phyloP scores from a whole-genome alignment of 1,140 invertebrate genomes.

The Battus philenor region DNA sequence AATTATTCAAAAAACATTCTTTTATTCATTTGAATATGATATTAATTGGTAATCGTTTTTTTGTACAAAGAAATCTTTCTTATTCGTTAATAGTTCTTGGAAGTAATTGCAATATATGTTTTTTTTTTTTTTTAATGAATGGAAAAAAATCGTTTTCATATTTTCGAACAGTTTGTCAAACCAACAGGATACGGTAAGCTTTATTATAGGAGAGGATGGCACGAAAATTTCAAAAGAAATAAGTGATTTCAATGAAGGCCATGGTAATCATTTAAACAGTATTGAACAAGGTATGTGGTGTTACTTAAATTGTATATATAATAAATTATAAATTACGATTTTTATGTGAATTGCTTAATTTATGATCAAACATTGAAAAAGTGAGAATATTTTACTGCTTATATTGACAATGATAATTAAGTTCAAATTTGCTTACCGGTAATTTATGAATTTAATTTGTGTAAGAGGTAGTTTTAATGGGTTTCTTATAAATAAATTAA shows the following conservation, averaged over 20 bases:
- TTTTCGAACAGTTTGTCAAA: neutral
- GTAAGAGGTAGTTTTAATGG: too few species aligned
- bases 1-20: neutral
- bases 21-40: too few species aligned
- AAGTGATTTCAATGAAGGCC: too few species aligned
- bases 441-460: too few species aligned
- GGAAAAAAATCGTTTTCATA: neutral
- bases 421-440: too few species aligned
- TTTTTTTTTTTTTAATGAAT: neutral
- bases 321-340: too few species aligned
- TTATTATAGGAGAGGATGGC: neutral
- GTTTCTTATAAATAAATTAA: too few species aligned
- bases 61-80: neutral
- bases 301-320: too few species aligned
- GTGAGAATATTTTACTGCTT: too few species aligned
- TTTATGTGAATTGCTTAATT: too few species aligned
- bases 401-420: too few species aligned
- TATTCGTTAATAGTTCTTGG: neutral
- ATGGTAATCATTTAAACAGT: neutral
- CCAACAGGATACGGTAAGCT: neutral
- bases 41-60: neutral
- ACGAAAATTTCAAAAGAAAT: neutral
- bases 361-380: too few species aligned
- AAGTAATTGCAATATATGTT: neutral
- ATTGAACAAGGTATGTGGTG: slow-evolving; percentile 2